phyloP scores from a whole-genome alignment of 2,113 vertebrate genomes.

The Catharus bicknelli region DNA sequence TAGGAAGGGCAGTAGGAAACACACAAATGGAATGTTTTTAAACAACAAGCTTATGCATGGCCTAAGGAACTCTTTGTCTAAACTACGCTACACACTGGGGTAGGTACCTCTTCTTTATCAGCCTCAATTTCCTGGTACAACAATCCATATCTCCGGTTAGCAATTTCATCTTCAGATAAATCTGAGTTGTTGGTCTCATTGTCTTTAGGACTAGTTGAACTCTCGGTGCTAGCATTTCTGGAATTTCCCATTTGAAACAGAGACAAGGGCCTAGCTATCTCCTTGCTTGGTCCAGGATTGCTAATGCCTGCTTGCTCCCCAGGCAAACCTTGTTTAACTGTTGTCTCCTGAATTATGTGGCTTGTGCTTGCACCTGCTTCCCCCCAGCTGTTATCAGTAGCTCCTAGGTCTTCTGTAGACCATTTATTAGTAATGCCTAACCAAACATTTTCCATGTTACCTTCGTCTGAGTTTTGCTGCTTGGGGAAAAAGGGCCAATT shows the following conservation, averaged over 20 bases:
- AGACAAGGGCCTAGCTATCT: constrained; percentile 54
- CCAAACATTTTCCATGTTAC: constrained; percentile 56
- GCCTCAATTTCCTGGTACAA: constrained; percentile 93
- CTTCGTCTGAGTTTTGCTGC: constrained; percentile 47
- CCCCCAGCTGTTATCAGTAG: constrained; percentile 50
- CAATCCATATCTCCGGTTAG: constrained; percentile 92
- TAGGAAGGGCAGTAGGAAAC: constrained; percentile 29
- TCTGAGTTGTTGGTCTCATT: constrained; percentile 89
- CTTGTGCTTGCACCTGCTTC: constrained; percentile 25
- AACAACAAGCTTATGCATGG: constrained; percentile 71
- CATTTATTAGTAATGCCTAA: constrained; percentile 69
- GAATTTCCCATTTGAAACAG: constrained; percentile 65
- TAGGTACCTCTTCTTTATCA: constrained; percentile 93
- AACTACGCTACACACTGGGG: constrained; percentile 79
- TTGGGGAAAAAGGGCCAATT: constrained; percentile 70
- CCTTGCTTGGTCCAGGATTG: constrained; percentile 27
- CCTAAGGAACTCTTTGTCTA: constrained; percentile 77
- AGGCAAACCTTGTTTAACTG: constrained; percentile 22
- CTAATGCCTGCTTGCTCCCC: constrained; percentile 27
- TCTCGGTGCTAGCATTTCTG: constrained; percentile 72
- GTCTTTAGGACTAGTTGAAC: constrained; percentile 81
- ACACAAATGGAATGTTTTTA: constrained; percentile 48
- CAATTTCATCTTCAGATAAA: constrained; percentile 96
- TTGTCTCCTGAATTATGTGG: constrained; percentile 45
- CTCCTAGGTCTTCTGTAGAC: constrained; percentile 64